Percentiles rank a stretch among this genome's conserved stretches.
phyloP scores from a whole-genome alignment of 2,888 invertebrate species.

The Polylopha cassiicola region DNA sequence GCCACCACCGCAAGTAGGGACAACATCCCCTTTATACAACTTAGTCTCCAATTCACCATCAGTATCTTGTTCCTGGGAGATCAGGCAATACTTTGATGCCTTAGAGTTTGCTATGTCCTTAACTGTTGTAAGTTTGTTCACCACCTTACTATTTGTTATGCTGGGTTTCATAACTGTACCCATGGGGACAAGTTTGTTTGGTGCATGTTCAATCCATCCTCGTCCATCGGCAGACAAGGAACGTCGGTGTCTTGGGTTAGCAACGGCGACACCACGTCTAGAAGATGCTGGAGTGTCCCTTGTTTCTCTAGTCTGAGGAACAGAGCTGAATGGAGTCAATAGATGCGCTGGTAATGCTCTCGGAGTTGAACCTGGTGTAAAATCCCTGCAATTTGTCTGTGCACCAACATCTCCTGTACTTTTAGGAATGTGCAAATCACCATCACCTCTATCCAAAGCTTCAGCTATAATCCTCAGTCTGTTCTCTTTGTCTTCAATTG shows the following conservation, averaged over 20 bases:
- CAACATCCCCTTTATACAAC: constrained; percentile 94
- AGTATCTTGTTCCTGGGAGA: constrained; percentile 93
- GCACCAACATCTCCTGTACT: constrained; percentile 51
- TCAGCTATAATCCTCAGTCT: constrained; percentile 63
- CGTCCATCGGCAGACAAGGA: constrained; percentile 87
- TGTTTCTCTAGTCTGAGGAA: constrained; percentile 39
- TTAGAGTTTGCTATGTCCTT: constrained; percentile 84
- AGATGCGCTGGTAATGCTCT: constrained; percentile 65
- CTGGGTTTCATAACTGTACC: constrained; percentile 94
- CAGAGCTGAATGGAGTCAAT: constrained; percentile 60
- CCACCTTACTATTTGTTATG: constrained; percentile 88
- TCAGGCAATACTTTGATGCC: constrained; percentile 92
- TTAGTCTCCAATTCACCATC: constrained; percentile 96
- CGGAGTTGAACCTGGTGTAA: constrained; percentile 66
- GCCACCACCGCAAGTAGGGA: constrained; percentile 96
- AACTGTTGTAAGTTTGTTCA: constrained; percentile 87
- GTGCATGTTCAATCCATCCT: constrained; percentile 93
- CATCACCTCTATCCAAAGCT: constrained; percentile 54
- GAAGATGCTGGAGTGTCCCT: constrained; percentile 56
- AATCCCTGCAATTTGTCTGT: constrained; percentile 56
- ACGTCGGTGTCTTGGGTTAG: constrained; percentile 85
- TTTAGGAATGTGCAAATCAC: constrained; percentile 33
- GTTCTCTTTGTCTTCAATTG: constrained; percentile 65
- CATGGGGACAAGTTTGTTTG: constrained; percentile 85
- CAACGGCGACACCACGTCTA: constrained; percentile 80